phyloP scores from a whole-genome alignment of 1,140 invertebrate species.

The Sycophaga agraensis region DNA sequence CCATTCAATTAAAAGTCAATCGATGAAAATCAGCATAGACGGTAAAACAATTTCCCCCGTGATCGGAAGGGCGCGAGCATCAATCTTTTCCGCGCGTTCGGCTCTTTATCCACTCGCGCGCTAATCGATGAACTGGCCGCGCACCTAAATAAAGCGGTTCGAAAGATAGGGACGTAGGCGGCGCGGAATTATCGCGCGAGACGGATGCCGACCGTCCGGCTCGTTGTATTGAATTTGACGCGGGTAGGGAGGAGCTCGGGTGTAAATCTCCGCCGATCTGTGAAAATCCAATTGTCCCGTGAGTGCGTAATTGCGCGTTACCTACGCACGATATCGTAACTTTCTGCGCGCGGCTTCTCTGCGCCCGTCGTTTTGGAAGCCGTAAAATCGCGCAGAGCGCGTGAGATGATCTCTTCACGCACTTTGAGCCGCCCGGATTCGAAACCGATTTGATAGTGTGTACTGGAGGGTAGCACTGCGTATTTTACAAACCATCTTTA shows the following conservation, averaged over 20 bases:
- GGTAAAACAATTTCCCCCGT: conserved; percentile 12
- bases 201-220: background rate
- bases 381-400: too few relatives aligned
- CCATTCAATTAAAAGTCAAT: conserved; percentile 14
- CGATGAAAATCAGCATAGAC: background rate
- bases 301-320: conserved; percentile 25
- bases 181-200: conserved; percentile 7
- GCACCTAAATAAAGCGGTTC: background rate
- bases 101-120: background rate
- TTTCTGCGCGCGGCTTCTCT: conserved; percentile 8
- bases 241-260: background rate
- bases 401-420: too few relatives aligned
- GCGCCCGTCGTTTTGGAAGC: background rate
- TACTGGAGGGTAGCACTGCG: too few relatives aligned
- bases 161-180: background rate
- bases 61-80: conserved; percentile 1
- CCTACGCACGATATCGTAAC: conserved; percentile 27
- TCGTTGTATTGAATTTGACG: conserved; percentile 24
- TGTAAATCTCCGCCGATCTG: conserved; percentile 24
- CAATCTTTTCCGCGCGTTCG: background rate
- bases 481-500: too few relatives aligned
- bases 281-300: conserved; percentile 24
- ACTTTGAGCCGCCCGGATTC: too few relatives aligned
- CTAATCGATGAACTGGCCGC: conserved; percentile 3
- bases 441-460: too few relatives aligned